These are phyloP conservation scores for Apeltes quadracus DNA, from an alignment of 2,113 vertebrate species.

Conservation along the genomic window DNA sequence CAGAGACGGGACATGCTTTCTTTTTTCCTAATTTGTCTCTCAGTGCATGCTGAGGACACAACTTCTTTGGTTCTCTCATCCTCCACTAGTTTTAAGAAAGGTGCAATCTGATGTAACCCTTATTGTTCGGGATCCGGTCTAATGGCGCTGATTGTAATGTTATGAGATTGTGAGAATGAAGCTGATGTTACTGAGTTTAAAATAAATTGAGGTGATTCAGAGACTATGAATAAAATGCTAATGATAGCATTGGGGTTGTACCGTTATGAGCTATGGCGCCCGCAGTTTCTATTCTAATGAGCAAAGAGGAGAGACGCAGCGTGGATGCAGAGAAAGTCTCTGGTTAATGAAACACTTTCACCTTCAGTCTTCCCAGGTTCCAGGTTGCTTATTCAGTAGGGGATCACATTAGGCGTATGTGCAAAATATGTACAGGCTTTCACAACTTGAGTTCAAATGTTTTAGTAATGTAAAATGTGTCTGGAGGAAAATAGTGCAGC, in stretches of 20 bases:
- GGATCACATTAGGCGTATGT: background rate
- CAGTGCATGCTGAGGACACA: slow-evolving; percentile 27
- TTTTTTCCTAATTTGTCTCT: slow-evolving; percentile 29
- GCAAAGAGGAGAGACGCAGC: slow-evolving; percentile 42
- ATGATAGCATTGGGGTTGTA: slow-evolving; percentile 61
- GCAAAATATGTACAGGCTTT: background rate
- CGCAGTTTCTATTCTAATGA: slow-evolving; percentile 67
- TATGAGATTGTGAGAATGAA: slow-evolving; percentile 38
- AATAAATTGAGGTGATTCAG: slow-evolving; percentile 35
- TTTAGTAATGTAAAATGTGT: background rate
- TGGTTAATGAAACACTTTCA: too few species aligned
- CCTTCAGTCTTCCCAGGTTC: slow-evolving; percentile 2
- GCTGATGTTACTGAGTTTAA: slow-evolving; percentile 49
- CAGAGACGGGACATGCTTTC: slow-evolving; percentile 23
- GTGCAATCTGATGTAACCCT: slow-evolving; percentile 29
- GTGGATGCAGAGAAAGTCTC: slow-evolving; percentile 43
- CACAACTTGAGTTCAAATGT: slow-evolving; percentile 9
- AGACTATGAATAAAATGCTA: slow-evolving; percentile 62
- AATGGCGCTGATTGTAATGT: slow-evolving; percentile 51
- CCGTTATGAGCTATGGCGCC: slow-evolving; percentile 54
- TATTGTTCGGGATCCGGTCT: slow-evolving; percentile 43
- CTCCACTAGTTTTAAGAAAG: slow-evolving; percentile 1
- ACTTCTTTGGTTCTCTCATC: slow-evolving; percentile 31
- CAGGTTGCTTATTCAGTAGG: background rate
- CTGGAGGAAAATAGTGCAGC: background rate